Evolutionary conservation across 2,888 invertebrate genomes (phyloP).

Genomic region (Drosophila fungiperda): DNA sequence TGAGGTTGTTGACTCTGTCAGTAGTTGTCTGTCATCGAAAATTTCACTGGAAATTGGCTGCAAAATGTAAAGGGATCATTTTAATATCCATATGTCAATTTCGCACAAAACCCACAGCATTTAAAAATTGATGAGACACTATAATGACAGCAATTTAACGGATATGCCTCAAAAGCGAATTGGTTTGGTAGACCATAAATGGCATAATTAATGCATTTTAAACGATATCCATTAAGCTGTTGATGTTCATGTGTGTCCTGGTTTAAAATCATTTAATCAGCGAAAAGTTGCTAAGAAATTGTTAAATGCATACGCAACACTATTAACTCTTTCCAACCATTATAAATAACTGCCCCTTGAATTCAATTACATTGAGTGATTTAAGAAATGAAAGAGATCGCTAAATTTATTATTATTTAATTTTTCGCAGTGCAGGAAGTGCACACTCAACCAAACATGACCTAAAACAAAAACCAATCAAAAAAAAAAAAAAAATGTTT

Average conservation of each 20-base stretch:
- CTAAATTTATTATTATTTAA: background rate
- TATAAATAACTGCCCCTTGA: background rate
- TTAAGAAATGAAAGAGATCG: background rate
- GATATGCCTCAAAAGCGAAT: constrained; percentile 53
- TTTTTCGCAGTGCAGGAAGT: constrained; percentile 31
- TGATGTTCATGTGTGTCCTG: constrained; percentile 11
- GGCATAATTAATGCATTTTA: constrained; percentile 74
- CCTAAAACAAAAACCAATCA: constrained; percentile 6
- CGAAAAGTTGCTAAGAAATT: constrained; percentile 41
- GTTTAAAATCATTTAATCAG: constrained; percentile 54
- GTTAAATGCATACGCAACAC: constrained; percentile 46
- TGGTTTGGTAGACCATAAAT: constrained; percentile 55
- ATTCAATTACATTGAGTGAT: background rate
- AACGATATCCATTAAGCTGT: constrained; percentile 65
- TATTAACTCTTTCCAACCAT: background rate
- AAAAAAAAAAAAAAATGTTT: constrained; percentile 12
- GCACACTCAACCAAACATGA: constrained; percentile 9
- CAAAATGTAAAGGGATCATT: constrained; percentile 8
- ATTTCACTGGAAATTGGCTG: constrained; percentile 29
- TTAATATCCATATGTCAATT: constrained; percentile 28
- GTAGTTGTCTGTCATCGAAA: constrained; percentile 28
- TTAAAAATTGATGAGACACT: constrained; percentile 67
- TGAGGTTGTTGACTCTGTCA: constrained; percentile 4
- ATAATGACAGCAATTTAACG: constrained; percentile 67
- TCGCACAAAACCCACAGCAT: constrained; percentile 19